Base-by-base conservation (phyloP, 2,113 vertebrate species). In the Columba janthina region DNA sequence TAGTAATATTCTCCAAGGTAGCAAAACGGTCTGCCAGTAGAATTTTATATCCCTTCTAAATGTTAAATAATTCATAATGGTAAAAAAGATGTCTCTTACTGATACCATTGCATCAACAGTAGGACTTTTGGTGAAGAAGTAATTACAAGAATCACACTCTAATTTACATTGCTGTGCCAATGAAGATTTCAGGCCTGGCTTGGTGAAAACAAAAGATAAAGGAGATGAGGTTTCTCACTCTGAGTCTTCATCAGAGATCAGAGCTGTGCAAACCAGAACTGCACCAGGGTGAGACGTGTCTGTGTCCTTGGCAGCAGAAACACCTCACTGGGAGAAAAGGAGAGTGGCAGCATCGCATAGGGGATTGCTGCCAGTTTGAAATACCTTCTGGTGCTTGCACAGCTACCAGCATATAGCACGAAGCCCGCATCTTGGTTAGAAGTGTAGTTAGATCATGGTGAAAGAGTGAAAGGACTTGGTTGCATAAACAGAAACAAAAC, bases 401-500 rank as follows among this genome's bases (percentile, higher is more conserved):
- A 48, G 48, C 57, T 73, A 11, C 54, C 67, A 88, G 90, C 38
- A 38, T 75, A 6, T 36, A 65, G 46, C 42, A 26, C 21, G 24
- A n/a, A 85, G 81, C 73, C 74, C 93, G 38, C 56, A 66, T n/a
- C 70, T 86, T 38, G 82, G 36, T 15, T 36, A 56, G 73, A 53
- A 19, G 40, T 12, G 83, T 93, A 96, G 95, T 90, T 92, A 96
- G 97, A 90, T 97, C 92, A 78, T 77, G 94, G 90, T 89, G n/a
- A 72, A 84, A 90, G 91, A 96, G 93, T 83, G 91, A 87, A 96
- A 74, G 51, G 70, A 20, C 29, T 90, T 89, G 96, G 96, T 97
- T 97, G 93, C 91, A 86, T 91, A 93, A 97, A 92, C 91, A 97
- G 98, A 97, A 96, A 85, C 56, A 57, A 94, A 91, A 71, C 91